phyloP scores from a whole-genome alignment of 2,113 vertebrate genomes.

The Nasalis larvatus region DNA sequence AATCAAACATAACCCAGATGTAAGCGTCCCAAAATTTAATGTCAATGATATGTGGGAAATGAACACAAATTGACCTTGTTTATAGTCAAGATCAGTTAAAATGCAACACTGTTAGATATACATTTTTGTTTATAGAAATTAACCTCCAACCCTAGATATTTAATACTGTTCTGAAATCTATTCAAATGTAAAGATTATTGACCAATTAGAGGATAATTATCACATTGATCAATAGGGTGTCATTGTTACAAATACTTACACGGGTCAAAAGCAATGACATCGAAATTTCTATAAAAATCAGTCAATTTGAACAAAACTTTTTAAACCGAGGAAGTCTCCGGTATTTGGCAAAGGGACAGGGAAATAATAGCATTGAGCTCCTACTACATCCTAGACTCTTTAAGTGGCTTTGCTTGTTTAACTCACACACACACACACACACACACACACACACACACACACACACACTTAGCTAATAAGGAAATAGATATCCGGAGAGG shows the following conservation, averaged over 20 bases:
- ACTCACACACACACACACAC: not conserved
- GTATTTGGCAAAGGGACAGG: not conserved
- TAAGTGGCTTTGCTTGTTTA: not conserved
- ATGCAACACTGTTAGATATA: not conserved
- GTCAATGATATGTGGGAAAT: not conserved
- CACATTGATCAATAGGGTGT: not conserved
- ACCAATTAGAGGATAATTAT: not conserved
- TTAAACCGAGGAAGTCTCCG: not conserved
- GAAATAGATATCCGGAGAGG: not conserved
- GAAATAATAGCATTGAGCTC: not conserved
- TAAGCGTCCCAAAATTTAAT: not conserved
- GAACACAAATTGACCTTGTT: not conserved
- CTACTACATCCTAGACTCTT: not conserved
- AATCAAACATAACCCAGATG: not conserved
- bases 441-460: not conserved
- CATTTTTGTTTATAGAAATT: not conserved
- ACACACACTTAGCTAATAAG: not conserved
- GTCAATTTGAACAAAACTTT: not conserved
- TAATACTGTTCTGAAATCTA: not conserved
- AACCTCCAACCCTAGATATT: not conserved
- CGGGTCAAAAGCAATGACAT: not conserved
- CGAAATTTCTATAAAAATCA: constrained; percentile 18
- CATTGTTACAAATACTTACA: not conserved
- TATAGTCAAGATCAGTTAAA: not conserved
- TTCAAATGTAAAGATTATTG: not conserved